Base-by-base conservation (phyloP, 2,113 vertebrate species). In the Rhadina sibilatrix region DNA sequence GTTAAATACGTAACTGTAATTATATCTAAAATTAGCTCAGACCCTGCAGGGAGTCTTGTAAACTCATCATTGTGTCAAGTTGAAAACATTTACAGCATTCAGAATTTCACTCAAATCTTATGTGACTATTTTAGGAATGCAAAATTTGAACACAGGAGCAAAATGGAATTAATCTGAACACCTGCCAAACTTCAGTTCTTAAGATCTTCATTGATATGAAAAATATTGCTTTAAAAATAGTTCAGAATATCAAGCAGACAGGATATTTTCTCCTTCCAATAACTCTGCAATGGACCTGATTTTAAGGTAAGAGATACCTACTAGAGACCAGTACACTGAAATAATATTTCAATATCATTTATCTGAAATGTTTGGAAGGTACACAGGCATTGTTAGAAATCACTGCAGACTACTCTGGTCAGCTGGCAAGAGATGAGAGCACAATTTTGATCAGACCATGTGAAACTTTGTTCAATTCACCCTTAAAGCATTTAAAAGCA, bases 11-110 rank as follows among this genome's bases (percentile, higher is more conserved):
- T 64, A 61, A 89, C 89, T 49, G 53, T 83, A 93, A 96, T 82
- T 93, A 68, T 53, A 72, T 53, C 56, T 94, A 93, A 89, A 93
- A 89, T 94, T 78, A 89, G 35, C 44, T 82, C 37, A 79, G 47
- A 63, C 22, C 44, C 77, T 66, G 24, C 69, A 87, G 60, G 69
- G 53, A 68, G 28, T 70, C 76, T 81, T 78, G 42, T 50, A 90
- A 64, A 92, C 61, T 59, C 90, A 68, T 78, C 75, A 31, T 24
- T 22, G 23, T 74, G 42, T 81, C 60, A 78, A 90, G 56, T 3
- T 25, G 13, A 81, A 72, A 93, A 42, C 24, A 71, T 44, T 28
- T 33, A 52, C 19, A 60, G 56, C 83, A 70, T 86, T 87, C 68
- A 83, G 60, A 83, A 70, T 71, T 74, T 78, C 60, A 42, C 69